phyloP scores from a whole-genome alignment of 2,888 invertebrate genomes.

The Thymelicus sylvestris region DNA sequence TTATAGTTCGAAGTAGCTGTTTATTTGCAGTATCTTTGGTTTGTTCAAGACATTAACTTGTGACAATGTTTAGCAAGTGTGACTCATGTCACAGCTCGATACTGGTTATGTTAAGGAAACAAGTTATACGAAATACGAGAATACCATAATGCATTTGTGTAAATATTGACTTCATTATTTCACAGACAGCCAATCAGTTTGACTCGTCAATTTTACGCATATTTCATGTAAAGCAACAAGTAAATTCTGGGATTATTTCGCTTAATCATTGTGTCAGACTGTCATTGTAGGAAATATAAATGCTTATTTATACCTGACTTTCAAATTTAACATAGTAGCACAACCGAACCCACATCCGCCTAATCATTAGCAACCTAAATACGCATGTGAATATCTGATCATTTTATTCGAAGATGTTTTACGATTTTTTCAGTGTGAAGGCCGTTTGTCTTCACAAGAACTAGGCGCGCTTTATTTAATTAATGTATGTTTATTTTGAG shows the following conservation, averaged over 20 bases:
- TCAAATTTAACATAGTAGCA: no score
- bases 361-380: neutral
- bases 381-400: neutral
- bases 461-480: no score
- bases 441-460: neutral
- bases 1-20: neutral
- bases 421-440: neutral
- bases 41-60: conserved; percentile 7
- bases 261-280: no score
- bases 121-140: conserved; percentile 16
- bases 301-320: no score
- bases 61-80: conserved; percentile 15
- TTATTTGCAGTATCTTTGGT: conserved; percentile 1
- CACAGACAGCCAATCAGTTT: neutral
- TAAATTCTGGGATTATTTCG: no score
- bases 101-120: conserved; percentile 17
- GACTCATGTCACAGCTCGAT: conserved; percentile 13
- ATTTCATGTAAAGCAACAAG: no score
- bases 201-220: neutral
- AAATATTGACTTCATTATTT: conserved; percentile 9
- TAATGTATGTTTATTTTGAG: no score
- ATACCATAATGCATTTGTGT: conserved; percentile 21
- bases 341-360: no score
- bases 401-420: neutral
- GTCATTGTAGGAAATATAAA: no score